A percentile compares a stretch with the other conserved stretches of the same genome.
phyloP scores from a whole-genome alignment of 2,888 invertebrate species.

The Eristalinus aeneus region DNA sequence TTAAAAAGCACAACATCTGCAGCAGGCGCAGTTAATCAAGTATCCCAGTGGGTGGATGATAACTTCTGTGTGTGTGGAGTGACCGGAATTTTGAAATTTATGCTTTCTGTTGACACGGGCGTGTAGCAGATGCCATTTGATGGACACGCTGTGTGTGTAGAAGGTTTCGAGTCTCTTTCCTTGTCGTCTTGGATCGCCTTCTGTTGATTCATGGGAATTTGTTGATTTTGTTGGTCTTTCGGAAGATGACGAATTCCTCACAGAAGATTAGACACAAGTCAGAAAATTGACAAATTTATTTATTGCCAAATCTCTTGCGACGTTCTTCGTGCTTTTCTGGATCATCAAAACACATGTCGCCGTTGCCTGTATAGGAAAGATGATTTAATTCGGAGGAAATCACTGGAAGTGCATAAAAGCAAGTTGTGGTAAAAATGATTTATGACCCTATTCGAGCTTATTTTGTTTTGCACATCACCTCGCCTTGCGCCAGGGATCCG shows the following conservation, averaged over 20 bases:
- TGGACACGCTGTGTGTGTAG: background rate
- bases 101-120: background rate
- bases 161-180: background rate
- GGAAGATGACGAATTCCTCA: background rate
- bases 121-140: background rate
- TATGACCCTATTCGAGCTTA: background rate
- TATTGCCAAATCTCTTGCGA: too few species aligned
- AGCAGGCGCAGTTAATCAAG: background rate
- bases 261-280: background rate
- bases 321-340: background rate
- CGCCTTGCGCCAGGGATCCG: background rate
- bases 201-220: too few species aligned
- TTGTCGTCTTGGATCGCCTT: background rate
- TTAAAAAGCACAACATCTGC: background rate
- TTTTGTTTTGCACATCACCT: background rate
- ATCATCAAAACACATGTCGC: background rate
- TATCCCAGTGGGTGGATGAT: background rate
- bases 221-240: background rate
- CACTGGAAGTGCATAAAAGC: background rate
- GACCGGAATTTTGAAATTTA: background rate
- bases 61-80: background rate
- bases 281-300: background rate
- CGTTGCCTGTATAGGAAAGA: background rate
- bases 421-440: background rate
- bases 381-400: too few species aligned